Evolutionary conservation across 1,140 invertebrate species (phyloP), one percentile per base, ranked within the genome.

Genomic region (Drosophila parabipectinata): DNA sequence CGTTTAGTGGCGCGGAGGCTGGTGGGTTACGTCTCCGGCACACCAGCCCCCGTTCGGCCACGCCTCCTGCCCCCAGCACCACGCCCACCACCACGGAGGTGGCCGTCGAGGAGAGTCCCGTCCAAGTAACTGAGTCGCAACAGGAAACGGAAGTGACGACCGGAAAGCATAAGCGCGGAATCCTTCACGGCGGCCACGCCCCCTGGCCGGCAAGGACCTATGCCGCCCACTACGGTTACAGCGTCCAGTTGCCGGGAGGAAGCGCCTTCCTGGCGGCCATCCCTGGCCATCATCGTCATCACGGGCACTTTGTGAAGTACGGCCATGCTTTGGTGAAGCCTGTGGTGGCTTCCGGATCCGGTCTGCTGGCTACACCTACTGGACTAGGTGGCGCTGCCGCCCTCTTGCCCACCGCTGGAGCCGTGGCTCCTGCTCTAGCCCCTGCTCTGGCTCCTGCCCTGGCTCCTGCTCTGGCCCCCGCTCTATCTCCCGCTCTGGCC

Each of bases 201-300:
- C 59, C 63, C 14, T 91, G 84, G 90, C 90, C 90, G 1, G 77
- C 72, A 2, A 61, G 83, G 9, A 88, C 79, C 8, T 91, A 91
- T 60, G 90, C 90, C 5, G 32, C 90, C 10, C 90, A 91, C 41
- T 91, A 91, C 37, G 90, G 90, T 10, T 91, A 91, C 12, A 88
- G 77, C 14, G 34, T 91, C 56, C 73, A 89, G 60, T 26, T 91
- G 72, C 90, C 90, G 3, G 74, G 61, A 4, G 79, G 74, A 7
- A 55, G 79, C n/a, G 64, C 64, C 6, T 91, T 79, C 18, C 54
- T 87, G 7, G 59, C 87, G 1, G 79, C 82, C 5, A 79, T 64
- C 6, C 79, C 77, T 0, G 28, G 41, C 0, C 67, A 69, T 10
- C 26, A 21, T 21, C 44, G 18, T n/a, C 26, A 21, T 10, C 44